Conservation (phyloP, 2,797 vertebrate genomes). For the Acipenser oxyrinchus region DNA sequence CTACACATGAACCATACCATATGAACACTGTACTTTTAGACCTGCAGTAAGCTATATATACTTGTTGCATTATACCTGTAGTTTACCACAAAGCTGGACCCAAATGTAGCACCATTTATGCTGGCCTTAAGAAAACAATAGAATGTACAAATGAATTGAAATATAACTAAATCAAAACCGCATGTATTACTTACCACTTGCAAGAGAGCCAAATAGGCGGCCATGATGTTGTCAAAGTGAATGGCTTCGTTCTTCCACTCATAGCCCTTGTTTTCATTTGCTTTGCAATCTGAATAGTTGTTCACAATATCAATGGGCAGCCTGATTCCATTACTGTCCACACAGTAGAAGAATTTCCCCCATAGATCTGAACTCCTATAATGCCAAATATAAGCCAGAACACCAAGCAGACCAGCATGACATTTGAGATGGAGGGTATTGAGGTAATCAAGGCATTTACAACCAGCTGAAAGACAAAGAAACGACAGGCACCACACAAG, state of each 20-base stretch:
- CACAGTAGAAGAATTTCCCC: conserved; percentile 17
- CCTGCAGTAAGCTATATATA: no score
- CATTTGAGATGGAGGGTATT: conserved; percentile 7
- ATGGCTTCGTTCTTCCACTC: conserved; percentile 14
- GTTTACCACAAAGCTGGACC: no score
- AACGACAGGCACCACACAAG: conserved; percentile 5
- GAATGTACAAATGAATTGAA: no score
- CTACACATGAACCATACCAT: background rate
- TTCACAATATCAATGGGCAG: conserved; percentile 8
- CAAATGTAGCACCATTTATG: no score
- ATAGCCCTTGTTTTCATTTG: conserved; percentile 8
- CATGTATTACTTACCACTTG: conserved; percentile 15
- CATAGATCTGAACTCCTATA: conserved; percentile 2
- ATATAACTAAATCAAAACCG: background rate
- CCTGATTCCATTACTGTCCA: conserved; percentile 8
- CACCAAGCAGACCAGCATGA: conserved; percentile 1
- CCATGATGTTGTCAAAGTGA: conserved; percentile 17
- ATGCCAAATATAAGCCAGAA: conserved; percentile 18
- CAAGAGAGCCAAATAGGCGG: conserved; percentile 17
- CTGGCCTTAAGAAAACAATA: no score
- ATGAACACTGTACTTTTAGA: background rate
- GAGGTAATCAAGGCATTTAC: conserved; percentile 1
- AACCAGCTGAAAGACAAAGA: conserved; percentile 11
- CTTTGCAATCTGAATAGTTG: conserved; percentile 12
- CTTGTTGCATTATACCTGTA: no score